Evolutionary conservation across 2,113 vertebrate genomes (phyloP).

Genomic region (Peucedramus taeniatus): DNA sequence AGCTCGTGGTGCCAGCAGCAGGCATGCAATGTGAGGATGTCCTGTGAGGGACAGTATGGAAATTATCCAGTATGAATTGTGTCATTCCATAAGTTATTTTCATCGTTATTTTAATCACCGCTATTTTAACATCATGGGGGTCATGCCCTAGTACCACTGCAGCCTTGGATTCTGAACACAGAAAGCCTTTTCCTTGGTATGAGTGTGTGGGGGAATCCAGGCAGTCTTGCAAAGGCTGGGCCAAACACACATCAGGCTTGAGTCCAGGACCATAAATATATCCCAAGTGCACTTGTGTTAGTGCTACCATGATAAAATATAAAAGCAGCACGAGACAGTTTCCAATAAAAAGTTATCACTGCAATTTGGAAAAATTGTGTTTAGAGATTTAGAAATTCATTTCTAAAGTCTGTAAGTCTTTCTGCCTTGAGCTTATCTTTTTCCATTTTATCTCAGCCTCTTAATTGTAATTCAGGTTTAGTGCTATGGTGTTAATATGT

Average conservation of each 20-base stretch:
- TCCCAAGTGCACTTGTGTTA: not conserved
- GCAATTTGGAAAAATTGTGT: not conserved
- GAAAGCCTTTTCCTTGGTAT: not conserved
- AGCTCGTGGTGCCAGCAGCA: not conserved
- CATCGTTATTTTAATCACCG: too few species aligned
- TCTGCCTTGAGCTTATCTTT: not conserved
- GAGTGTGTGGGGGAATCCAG: not conserved
- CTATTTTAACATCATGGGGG: not conserved
- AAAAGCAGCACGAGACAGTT: not conserved
- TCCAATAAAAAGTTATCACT: slow-evolving; percentile 22
- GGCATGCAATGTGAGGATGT: too few species aligned
- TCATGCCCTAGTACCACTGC: not conserved
- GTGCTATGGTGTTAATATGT: not conserved
- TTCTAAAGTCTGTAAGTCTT: not conserved
- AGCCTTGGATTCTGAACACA: not conserved
- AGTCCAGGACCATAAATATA: not conserved
- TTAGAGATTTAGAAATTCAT: slow-evolving; percentile 15
- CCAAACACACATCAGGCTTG: not conserved
- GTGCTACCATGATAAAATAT: not conserved
- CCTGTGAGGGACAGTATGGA: not conserved
- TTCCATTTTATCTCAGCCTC: not conserved
- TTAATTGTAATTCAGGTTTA: not conserved
- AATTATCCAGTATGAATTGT: not conserved
- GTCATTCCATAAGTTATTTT: not conserved
- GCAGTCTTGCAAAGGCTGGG: not conserved